phyloP scores from a whole-genome alignment of 2,797 vertebrate species.

The Semaprochilodus insignis region DNA sequence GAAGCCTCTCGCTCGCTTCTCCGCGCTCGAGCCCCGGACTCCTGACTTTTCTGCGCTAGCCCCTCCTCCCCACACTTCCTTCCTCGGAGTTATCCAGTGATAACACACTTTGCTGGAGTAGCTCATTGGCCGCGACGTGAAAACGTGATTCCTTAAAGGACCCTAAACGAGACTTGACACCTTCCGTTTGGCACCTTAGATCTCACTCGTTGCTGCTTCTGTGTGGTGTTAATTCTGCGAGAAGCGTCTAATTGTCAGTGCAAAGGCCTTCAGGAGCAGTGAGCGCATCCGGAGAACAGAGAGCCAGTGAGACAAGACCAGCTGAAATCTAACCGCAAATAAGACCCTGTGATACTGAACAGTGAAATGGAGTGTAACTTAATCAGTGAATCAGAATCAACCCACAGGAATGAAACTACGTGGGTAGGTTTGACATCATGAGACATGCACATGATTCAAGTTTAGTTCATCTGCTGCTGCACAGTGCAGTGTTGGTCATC shows the following conservation, averaged over 20 bases:
- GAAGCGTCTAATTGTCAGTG: too few relatives aligned
- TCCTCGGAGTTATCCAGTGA: slow-evolving; percentile 20
- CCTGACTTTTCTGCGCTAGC: slow-evolving; percentile 16
- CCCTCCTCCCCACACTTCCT: slow-evolving; percentile 27
- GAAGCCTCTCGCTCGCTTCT: slow-evolving; percentile 40
- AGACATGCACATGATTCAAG: too few relatives aligned
- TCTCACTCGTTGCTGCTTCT: too few relatives aligned
- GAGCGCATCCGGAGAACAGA: too few relatives aligned
- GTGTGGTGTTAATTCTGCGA: too few relatives aligned
- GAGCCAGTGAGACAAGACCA: not conserved
- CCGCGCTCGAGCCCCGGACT: slow-evolving; percentile 20
- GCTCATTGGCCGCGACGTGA: not conserved
- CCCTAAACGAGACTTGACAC: not conserved
- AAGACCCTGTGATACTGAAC: not conserved
- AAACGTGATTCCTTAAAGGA: slow-evolving; percentile 4
- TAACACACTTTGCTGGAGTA: not conserved
- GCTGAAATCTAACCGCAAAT: not conserved
- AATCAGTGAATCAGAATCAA: not conserved
- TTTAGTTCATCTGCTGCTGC: too few relatives aligned
- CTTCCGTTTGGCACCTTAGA: not conserved
- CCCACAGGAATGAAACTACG: too few relatives aligned
- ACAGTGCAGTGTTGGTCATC: too few relatives aligned
- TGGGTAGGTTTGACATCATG: too few relatives aligned
- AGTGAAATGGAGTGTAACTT: not conserved
- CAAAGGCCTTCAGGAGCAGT: too few relatives aligned